Percentiles rank a stretch among this genome's conserved stretches.
Conservation (phyloP, 2,888 invertebrate species). For the Dryobota labecula region DNA sequence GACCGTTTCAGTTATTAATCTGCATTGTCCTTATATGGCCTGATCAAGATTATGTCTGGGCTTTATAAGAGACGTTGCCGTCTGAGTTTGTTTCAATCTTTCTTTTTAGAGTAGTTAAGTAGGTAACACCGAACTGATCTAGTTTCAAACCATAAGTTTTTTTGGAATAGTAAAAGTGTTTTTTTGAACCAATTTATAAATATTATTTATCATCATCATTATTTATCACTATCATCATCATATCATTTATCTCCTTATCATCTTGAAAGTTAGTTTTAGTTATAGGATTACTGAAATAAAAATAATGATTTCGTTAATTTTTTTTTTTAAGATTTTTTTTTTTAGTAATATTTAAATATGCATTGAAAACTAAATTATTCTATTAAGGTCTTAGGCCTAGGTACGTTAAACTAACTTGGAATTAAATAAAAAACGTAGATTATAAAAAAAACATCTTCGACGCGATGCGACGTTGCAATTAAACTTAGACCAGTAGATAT, state of each 20-base stretch:
- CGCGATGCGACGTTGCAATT: slow-evolving; percentile 11
- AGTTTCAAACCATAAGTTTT: background rate
- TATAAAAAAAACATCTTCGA: slow-evolving; percentile 16
- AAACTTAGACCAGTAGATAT: slow-evolving; percentile 5
- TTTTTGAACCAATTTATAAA: background rate
- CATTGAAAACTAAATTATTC: slow-evolving; percentile 15
- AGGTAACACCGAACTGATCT: background rate
- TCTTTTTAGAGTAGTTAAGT: background rate
- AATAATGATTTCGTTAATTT: slow-evolving; percentile 16
- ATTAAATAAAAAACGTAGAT: background rate
- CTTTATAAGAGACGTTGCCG: background rate
- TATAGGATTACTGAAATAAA: slow-evolving; percentile 28
- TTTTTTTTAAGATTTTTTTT: slow-evolving; percentile 12
- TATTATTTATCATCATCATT: background rate
- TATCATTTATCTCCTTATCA: background rate
- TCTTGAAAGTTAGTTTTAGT: background rate
- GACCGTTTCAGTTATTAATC: background rate
- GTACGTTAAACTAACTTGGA: background rate
- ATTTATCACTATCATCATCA: background rate
- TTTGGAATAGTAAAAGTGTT: background rate
- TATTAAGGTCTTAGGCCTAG: background rate
- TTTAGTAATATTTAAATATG: background rate
- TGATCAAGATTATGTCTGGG: background rate
- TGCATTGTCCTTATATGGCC: background rate
- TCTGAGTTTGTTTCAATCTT: background rate